Base-by-base conservation (phyloP, 2,888 invertebrate species). In the Altica lythri region DNA sequence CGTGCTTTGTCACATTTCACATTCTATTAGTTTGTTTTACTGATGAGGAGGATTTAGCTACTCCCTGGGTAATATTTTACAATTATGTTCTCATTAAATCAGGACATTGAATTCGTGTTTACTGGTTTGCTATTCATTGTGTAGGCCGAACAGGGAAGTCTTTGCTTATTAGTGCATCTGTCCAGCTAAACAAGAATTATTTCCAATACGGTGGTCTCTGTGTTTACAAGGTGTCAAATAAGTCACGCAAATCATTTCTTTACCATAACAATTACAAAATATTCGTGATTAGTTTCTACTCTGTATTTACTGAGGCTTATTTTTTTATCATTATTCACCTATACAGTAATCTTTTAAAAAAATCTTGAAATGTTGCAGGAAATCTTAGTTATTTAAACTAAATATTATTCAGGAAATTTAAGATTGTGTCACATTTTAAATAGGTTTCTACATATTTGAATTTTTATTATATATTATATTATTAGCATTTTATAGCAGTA, bases 101-200 rank as follows among this genome's bases (percentile, higher is more conserved):
- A 27, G 46, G 14, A 47, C 51, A 42, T 37, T 25, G 55, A 25
- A 51, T 47, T 47, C 51, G 47, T 37, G 55, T 55, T 51, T 43
- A 47, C 29, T 16, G 35, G 49, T 51, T 32, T 37, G 45, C 47
- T 47, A 58, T 53, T 54, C 47, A 52, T 55, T 45, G 38, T 40
- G 49, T 55, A 46, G 52, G 52, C 10, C 19, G 46, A 34, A 34
- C 16, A 10, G 8, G 16, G 17, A 37, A 29, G 42, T 53, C 46
- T 50, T 19, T 29, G 47, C 44, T 50, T 47, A 51, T 57, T 54
- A 57, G 38, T 47, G 46, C 45, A 46, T 47, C 35, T 57, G 57
- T 57, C 57, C 50, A 50, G 51, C 42, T 53, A 50, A 57, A 51
- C 47, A 48, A 53, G 57, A 57, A 27, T 51, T 51, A 57, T 53